phyloP scores from a whole-genome alignment of 2,888 invertebrate genomes.

The Patella ulyssiponensis region DNA sequence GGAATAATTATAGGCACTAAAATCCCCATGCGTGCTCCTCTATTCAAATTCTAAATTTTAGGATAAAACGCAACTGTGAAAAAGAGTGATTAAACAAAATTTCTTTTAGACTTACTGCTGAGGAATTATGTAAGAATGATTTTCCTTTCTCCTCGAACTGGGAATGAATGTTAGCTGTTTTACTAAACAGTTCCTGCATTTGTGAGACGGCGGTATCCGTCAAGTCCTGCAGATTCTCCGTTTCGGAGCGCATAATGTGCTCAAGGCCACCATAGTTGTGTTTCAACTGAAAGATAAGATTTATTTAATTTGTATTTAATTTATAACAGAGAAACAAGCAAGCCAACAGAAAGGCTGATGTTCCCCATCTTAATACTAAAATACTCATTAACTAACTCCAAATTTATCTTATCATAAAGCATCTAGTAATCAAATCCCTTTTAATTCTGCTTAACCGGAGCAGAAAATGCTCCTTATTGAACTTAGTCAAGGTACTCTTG shows the following conservation, averaged over 20 bases:
- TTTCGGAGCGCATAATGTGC: constrained; percentile 74
- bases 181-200: constrained; percentile 79
- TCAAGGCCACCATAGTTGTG: constrained; percentile 80
- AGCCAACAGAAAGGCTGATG: no score
- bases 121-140: constrained; percentile 73
- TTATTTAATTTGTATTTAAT: no score
- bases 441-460: no score
- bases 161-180: constrained; percentile 78
- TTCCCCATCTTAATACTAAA: no score
- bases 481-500: no score
- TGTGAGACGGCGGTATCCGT: constrained; percentile 71
- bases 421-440: no score
- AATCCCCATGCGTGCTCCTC: no score
- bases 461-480: no score
- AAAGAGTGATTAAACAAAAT: background rate
- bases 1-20: no score
- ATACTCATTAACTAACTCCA: no score
- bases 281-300: constrained; percentile 73
- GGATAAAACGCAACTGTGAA: background rate
- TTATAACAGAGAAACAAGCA: no score
- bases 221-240: constrained; percentile 75
- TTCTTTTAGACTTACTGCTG: constrained; percentile 53
- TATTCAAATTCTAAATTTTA: background rate
- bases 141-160: constrained; percentile 80
- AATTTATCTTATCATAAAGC: no score